Evolutionary conservation across 2,888 invertebrate species (phyloP).

Genomic region (Onthophagus sagittarius): DNA sequence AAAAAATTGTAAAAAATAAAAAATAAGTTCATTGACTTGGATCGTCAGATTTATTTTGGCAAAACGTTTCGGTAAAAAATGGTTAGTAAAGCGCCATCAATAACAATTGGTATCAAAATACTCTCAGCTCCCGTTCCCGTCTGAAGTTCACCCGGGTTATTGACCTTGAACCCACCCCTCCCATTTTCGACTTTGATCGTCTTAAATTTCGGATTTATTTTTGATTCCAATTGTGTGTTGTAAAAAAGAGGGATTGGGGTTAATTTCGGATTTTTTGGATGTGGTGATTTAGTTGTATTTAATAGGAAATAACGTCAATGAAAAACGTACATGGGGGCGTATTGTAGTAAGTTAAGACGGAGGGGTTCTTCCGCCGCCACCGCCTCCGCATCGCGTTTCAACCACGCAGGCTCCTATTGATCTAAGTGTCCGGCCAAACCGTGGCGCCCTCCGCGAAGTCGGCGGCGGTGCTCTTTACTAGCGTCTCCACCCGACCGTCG

Average conservation of each 20-base stretch:
- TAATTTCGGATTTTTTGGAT: no score
- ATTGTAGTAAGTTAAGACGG: neutral
- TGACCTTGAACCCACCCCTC: neutral
- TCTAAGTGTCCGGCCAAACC: conserved; percentile 42
- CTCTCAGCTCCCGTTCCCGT: neutral
- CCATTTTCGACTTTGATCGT: neutral
- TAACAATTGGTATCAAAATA: neutral
- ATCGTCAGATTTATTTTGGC: no score
- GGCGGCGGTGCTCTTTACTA: conserved; percentile 47
- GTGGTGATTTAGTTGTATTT: no score
- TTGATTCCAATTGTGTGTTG: no score
- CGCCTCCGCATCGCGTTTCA: conserved; percentile 18
- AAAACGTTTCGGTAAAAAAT: neutral
- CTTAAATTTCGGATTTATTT: no score
- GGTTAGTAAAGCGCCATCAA: neutral
- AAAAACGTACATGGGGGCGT: neutral
- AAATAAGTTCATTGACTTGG: no score
- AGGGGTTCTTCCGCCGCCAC: conserved; percentile 1
- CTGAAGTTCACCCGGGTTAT: neutral
- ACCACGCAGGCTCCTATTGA: conserved; percentile 34
- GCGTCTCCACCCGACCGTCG: conserved; percentile 46
- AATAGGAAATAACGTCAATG: neutral
- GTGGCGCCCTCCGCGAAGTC: conserved; percentile 49
- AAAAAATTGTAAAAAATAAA: no score
- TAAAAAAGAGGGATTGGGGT: no score